Base-by-base conservation (phyloP, 2,888 invertebrate species). In the Oxyscelio sp. region DNA sequence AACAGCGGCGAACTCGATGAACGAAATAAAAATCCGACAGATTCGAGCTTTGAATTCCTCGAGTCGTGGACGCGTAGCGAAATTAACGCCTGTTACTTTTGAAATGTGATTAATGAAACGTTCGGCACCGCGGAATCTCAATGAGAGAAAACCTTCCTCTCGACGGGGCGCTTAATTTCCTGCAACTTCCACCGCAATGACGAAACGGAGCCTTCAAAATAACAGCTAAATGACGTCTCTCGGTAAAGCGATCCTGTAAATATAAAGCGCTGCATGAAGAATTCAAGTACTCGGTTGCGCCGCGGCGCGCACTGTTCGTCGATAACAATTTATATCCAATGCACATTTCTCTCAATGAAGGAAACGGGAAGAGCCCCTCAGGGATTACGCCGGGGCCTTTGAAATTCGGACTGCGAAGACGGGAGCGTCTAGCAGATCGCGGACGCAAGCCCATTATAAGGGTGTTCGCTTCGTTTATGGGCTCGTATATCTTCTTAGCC, bases 381-480 rank as follows among this genome's bases (percentile, higher is more conserved):
- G 85, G 85, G 83, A 75, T 79, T 61, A 68, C 71, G 40, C 40
- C 82, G 70, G 71, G 71, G 74, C 75, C 84, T 86, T 82, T 83
- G 86, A 83, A 83, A 86, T 84, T 86, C 68, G 85, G 81, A 83
- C 66, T 45, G 66, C 70, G 68, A 80, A 71, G 78, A 83, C 65
- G 70, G 56, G 45, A 27, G 77, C 61, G 50, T 52, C 77, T 71
- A 71, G 73, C 66, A 43, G 78, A 81, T 82, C 61, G 84, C 65
- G 71, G 58, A 71, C 74, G 83, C 79, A 45, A 82, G 63, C 81
- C 81, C 75, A 84, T 84, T 86, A 81, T 78, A 81, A 84, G 84
- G 75, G 58, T 81, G 78, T 87, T 87, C 85, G 85, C 80, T 83
- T 88, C 87, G 88, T 91, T 92, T 91, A 92, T 91, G 88, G 90